Conservation (phyloP, 2,888 invertebrate species). For the Listrodromus nycthemerus region DNA sequence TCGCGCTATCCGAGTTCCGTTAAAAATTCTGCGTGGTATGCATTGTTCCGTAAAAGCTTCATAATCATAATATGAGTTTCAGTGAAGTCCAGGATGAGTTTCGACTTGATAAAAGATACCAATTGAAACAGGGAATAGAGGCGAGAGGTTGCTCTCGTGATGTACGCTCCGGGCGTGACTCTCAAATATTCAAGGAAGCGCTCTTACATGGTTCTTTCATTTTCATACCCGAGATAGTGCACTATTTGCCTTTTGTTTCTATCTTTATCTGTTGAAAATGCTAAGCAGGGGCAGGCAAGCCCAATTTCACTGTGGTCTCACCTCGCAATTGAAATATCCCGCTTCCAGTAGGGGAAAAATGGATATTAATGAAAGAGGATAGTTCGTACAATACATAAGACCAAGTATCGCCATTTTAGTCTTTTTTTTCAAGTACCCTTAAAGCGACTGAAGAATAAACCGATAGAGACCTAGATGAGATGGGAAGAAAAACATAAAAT, state of each 20-base stretch:
- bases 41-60: background rate
- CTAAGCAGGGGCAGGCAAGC: constrained; percentile 5
- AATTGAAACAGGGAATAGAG: constrained; percentile 1
- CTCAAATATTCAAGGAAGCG: background rate
- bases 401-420: background rate
- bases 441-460: background rate
- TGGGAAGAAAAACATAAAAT: constrained; percentile 14
- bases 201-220: background rate
- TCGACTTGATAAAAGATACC: background rate
- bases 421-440: background rate
- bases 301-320: constrained; percentile 37
- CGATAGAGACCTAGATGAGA: background rate
- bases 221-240: background rate
- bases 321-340: constrained; percentile 40
- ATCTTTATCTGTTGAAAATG: constrained; percentile 2
- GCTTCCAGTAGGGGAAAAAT: background rate
- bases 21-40: background rate
- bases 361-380: background rate
- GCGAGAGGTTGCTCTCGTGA: background rate
- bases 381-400: background rate
- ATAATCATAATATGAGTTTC: background rate
- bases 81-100: background rate
- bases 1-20: background rate
- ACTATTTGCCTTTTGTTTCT: constrained; percentile 4
- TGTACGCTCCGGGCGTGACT: background rate